Conservation (phyloP, 2,113 vertebrate species). For the Erinaceus europaeus region DNA sequence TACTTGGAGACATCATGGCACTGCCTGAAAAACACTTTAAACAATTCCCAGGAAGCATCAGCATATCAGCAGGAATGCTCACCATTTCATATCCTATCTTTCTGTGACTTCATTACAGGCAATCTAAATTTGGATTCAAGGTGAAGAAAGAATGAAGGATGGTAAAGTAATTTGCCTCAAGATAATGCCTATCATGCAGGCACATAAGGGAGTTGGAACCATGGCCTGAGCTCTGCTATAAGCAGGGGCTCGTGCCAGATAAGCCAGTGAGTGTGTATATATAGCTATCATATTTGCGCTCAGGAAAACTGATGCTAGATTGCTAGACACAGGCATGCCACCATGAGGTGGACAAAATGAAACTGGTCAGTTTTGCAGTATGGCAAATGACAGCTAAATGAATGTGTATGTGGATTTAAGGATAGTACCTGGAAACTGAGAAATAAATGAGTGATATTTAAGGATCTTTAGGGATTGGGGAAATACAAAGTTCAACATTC, state of each 20-base stretch:
- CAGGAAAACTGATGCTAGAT: neutral
- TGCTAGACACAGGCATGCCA: neutral
- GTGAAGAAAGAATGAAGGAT: neutral
- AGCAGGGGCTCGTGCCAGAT: neutral
- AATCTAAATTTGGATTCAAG: neutral
- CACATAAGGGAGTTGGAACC: neutral
- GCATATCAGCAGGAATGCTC: neutral
- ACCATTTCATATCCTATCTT: neutral
- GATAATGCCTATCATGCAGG: neutral
- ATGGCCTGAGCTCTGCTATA: neutral
- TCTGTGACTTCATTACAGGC: neutral
- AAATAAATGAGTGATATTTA: neutral
- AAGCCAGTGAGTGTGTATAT: neutral
- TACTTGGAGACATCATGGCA: neutral
- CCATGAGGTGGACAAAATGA: neutral
- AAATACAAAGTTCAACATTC: neutral
- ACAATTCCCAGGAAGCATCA: neutral
- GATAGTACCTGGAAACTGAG: neutral
- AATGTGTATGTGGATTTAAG: fast-evolving
- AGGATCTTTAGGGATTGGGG: neutral
- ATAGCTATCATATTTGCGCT: too few species aligned
- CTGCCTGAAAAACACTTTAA: neutral
- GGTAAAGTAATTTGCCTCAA: neutral
- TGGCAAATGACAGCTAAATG: neutral
- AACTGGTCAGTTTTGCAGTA: neutral